Evolutionary conservation across 2,113 vertebrate genomes (phyloP), one percentile per base, ranked within the genome.

Genomic region (Scomber scombrus): DNA sequence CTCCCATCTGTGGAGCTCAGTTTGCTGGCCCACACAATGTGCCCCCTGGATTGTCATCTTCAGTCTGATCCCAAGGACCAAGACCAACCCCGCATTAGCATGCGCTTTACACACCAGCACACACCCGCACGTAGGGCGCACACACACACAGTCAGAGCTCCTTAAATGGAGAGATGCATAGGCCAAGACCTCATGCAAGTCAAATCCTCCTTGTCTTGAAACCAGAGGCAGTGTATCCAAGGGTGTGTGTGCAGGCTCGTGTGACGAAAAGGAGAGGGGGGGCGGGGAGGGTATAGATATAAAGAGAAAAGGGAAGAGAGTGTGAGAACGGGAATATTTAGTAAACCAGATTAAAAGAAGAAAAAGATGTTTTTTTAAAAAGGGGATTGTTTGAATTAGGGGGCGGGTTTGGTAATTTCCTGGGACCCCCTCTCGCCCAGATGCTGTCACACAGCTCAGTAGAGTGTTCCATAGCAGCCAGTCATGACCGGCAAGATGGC

Each of bases 31-130:
- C 88, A 87, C 82, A 93, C 90, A 90, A 86, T 90, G 80, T 72
- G 73, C 88, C 85, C 85, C 87, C 82, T 72, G 83, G 87, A 91
- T 92, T 84, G 89, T 93, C 93, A 92, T 92, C 89, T 93, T 85
- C 89, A 83, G 81, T 86, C 82, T 89, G 91, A 92, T 92, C 88
- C 88, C 85, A n/a, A 80, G 81, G 86, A 90, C 90, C 85, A 78
- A 78, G 70, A 85, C 87, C 75, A 7, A 90, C 73, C 75, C 85
- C 64, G 57, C 81, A 95, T 90, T 85, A 93, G 90, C 78, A 92
- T 34, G 1, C 52, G 52, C 87, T 88, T 90, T 92, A 89, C 90
- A 92, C 85, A 79, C 86, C 81, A 75, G 54, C 76, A 64, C 80
- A 77, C 89, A 86, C 84, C 58, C 55, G 26, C 67, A 67, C 40